Evolutionary conservation across 2,797 vertebrate species (phyloP).

Genomic region (Megalops cyprinoides): DNA sequence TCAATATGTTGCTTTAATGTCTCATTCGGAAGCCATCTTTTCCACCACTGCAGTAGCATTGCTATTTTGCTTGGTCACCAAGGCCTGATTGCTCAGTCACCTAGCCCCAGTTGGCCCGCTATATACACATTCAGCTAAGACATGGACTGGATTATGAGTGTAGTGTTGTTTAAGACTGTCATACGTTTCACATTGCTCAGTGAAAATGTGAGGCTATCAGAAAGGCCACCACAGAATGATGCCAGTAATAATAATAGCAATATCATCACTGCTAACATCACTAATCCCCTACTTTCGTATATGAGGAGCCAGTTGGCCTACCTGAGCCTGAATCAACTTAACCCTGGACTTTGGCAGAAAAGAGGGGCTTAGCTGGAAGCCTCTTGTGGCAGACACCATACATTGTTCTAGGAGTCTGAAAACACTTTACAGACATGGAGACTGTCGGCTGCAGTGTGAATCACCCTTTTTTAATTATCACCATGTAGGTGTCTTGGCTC

Average conservation of each 20-base stretch:
- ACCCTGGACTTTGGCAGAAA: constrained; percentile 5
- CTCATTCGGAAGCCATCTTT: neutral
- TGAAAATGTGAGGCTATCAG: neutral
- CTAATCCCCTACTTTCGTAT: constrained; percentile 30
- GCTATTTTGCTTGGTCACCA: too few species aligned
- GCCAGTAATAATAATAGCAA: constrained; percentile 17
- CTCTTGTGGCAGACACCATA: neutral
- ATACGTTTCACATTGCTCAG: neutral
- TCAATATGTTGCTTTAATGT: neutral
- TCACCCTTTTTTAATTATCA: constrained; percentile 6
- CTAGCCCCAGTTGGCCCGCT: neutral
- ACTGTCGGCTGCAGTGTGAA: neutral
- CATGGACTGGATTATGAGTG: neutral
- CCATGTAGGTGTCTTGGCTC: neutral
- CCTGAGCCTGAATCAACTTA: constrained; percentile 31
- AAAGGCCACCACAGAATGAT: constrained; percentile 5
- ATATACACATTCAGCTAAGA: neutral
- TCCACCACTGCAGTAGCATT: neutral
- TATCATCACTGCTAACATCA: constrained; percentile 24
- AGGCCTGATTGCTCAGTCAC: neutral
- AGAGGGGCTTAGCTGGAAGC: constrained; percentile 4
- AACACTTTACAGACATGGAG: constrained; percentile 3
- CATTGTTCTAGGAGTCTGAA: neutral
- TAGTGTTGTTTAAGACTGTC: neutral
- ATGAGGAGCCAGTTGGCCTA: constrained; percentile 16